Evolutionary conservation across 2,888 invertebrate genomes (phyloP), one percentile per base, ranked within the genome.

Genomic region (Torymus texanus): DNA sequence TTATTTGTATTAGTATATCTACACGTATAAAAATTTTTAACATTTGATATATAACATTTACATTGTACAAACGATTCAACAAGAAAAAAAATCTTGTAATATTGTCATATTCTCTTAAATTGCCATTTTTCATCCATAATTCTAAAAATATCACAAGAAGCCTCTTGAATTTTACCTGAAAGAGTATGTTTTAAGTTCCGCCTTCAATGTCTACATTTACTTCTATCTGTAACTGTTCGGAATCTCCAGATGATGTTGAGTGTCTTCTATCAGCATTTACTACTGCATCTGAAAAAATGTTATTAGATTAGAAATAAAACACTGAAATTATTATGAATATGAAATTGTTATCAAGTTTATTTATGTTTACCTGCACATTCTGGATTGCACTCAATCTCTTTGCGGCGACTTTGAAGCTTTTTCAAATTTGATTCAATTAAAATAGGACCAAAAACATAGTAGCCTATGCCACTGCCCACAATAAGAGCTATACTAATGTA

Each of bases 401-500:
- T 84, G 56, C 83, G 84, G 50, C 78, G 84, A 18, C 82, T 63
- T 13, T 91, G 89, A 84, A 92, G 91, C 82, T 91, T 91, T 84
- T 90, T 90, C 83, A 92, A 85, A 84, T 92, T 92, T 18, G 92
- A 88, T 86, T 92, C 91, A 88, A 92, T 90, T 50, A 92, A 90
- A 70, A 88, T 88, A 68, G 91, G 91, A 12, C 92, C 92, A 85
- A 93, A 93, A 75, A 92, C 86, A 87, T 92, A 93, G 84, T 93
- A 93, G n/a, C 93, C 93, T 2, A 93, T 61, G 21, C 91, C 91
- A 88, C 94, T 93, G 24, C 95, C 95, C 75, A 94, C 89, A 4
- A 93, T 91, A 71, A 94, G 92, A 13, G 94, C 92, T 68, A 94
- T 90, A 80, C 93, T 91, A 75, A 95, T 90, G 85, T 94, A 94